These are phyloP conservation scores for Latrodectus geometricus DNA, from an alignment of 1,140 invertebrate species.

Conservation along the genomic window DNA sequence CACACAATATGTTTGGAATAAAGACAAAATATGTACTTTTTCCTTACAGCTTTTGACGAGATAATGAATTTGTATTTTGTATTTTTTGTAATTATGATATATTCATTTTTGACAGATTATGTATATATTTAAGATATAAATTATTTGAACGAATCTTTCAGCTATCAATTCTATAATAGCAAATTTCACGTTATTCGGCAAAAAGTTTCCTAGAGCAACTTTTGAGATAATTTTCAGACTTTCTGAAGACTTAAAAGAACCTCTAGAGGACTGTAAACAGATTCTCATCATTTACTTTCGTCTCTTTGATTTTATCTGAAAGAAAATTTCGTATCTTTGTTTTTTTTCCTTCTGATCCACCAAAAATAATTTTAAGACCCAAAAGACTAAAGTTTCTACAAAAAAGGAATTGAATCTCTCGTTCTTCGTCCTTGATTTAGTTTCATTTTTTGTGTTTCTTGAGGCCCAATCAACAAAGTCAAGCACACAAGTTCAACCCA, in stretches of 20 bases:
- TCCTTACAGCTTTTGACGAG: no score
- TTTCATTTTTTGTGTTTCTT: slow-evolving; percentile 35
- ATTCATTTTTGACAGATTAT: no score
- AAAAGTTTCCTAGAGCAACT: no score
- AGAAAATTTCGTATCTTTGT: background rate
- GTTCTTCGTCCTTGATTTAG: slow-evolving; percentile 29
- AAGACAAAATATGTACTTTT: no score
- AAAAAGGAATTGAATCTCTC: slow-evolving; percentile 7
- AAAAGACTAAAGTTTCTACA: slow-evolving; percentile 12
- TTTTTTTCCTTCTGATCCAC: slow-evolving; percentile 23
- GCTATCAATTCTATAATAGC: no score
- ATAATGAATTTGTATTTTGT: no score
- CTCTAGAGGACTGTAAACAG: slow-evolving; percentile 26
- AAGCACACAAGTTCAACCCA: slow-evolving; percentile 34
- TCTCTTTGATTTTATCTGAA: slow-evolving; percentile 19
- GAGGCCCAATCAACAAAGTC: slow-evolving; percentile 42
- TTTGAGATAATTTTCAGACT: background rate
- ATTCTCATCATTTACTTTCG: slow-evolving; percentile 41
- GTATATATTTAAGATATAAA: no score
- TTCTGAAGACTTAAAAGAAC: slow-evolving; percentile 10
- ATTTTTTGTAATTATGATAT: no score
- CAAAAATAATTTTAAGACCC: slow-evolving; percentile 38
- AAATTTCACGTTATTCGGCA: no score
- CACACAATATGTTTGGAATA: no score
- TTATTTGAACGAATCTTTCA: no score